These are phyloP conservation scores for Macrobrachium nipponense DNA, from an alignment of 1,140 invertebrate genomes.

Conservation along the genomic window DNA sequence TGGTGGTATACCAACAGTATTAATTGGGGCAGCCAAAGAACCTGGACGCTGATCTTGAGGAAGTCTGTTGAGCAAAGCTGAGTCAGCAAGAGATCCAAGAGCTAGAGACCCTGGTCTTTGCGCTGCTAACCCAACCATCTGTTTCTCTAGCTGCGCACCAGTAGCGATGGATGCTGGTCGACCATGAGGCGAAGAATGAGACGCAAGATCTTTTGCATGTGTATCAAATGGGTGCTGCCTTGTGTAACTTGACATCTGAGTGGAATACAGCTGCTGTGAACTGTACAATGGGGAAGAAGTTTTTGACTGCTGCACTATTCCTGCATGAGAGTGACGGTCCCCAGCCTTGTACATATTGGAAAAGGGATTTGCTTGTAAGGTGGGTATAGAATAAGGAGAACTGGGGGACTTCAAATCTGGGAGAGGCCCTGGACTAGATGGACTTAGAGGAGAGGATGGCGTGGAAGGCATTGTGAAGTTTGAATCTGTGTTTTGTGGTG, in stretches of 20 bases:
- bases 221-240: background rate
- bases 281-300: background rate
- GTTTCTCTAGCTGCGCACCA: slow-evolving; percentile 36
- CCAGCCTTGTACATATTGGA: background rate
- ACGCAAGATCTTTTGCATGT: background rate
- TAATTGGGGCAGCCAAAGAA: slow-evolving; percentile 61
- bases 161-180: slow-evolving; percentile 52
- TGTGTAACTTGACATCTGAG: no score
- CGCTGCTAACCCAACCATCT: background rate
- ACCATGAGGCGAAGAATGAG: background rate
- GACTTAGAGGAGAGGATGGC: slow-evolving; percentile 17
- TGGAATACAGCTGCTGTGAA: background rate
- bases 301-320: background rate
- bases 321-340: background rate
- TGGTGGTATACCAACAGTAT: slow-evolving; percentile 62
- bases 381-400: background rate
- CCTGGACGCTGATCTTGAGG: slow-evolving; percentile 56
- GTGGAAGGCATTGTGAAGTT: slow-evolving; percentile 38
- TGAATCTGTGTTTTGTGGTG: slow-evolving; percentile 37
- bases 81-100: slow-evolving; percentile 36
- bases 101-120: slow-evolving; percentile 51
- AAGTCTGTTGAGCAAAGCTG: slow-evolving; percentile 36
- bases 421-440: slow-evolving; percentile 2
- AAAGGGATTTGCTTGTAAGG: background rate
- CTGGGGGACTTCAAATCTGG: slow-evolving; percentile 17